Evolutionary conservation across 2,797 vertebrate genomes (phyloP), one percentile per base, ranked within the genome.

Genomic region (Mycteria americana): DNA sequence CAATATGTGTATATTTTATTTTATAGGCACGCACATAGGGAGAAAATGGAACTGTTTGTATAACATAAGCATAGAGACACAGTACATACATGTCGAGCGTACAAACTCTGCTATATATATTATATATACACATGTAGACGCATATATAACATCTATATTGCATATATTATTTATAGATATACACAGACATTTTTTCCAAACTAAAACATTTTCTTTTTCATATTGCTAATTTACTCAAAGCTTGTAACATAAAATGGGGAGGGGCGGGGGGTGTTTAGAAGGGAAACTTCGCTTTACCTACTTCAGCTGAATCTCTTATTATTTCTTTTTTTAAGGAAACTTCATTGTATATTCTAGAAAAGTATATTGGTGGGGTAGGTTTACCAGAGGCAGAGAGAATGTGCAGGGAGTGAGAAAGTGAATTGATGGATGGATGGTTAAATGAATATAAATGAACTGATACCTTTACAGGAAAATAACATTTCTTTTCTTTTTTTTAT

Each of bases 401-500:
- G 98, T 98, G 98, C 98, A 98, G 95, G 95, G 97, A 97, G 97
- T 98, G 98, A 97, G 98, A 98, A 98, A 98, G 97, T 98, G 98
- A 97, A 97, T 98, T 98, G 98, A 98, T 98, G 98, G 98, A 98
- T 98, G 98, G 98, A 98, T 98, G 98, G 98, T 98, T 98, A 98
- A 98, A 98, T 98, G 98, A 98, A 98, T 98, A 98, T 98, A 98
- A 98, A 98, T 98, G 98, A 98, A 98, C 98, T 98, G 98, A 98
- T 98, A 98, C 97, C 98, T 98, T 98, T 98, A 98, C 98, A 98
- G 98, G 96, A 98, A 98, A 98, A 98, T 98, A 98, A 98, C 97
- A 98, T 98, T 98, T 98, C 97, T 98, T 98, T 98, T 98, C 96
- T 98, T 97, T 98, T 97, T 97, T 98, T 98, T 98, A 98, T 98